Evolutionary conservation across 2,113 vertebrate genomes (phyloP), one percentile per base, ranked within the genome.

Genomic region (Sphaerodactylus townsendi): DNA sequence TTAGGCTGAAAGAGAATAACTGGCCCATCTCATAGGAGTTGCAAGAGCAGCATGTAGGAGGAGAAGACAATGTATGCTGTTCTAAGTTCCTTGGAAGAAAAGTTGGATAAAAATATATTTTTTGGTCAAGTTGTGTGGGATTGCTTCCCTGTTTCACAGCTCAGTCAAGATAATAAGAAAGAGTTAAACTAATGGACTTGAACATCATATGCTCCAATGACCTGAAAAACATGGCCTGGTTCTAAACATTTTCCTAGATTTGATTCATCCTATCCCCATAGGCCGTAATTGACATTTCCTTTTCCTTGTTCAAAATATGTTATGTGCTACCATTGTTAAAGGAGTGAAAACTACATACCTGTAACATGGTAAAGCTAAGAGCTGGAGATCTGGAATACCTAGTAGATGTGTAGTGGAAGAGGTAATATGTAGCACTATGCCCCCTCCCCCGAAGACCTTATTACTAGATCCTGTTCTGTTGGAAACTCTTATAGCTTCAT

Each of bases 401-500:
- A 30, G 11, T 25, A 35, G n/a, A 35, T 68, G 17, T 68, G 50
- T 28, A 59, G 17, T 25, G n/a, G 35, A 5, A 64, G 11, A 71
- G 48, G 3, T 2, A 19, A 77, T 1, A 6, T 1, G 15, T 0
- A 0, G 37, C 2, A 0, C 10, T 37, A 28, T 1, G 30, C 25
- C 0, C 14, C 17, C 23, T 17, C 5, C 85, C 70, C 15, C 23
- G 41, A 5, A 0, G 59, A 28, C 23, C 39, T 28, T 30, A 2
- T 2, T 2, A 53, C n/a, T 46, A 23, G 62, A n/a, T 56, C 35
- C 10, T 41, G 25, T 39, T 33, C 30, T 15, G 33, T 41, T 28
- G 66, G 11, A 14, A n/a, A 15, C 2, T 76, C 5, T 17, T 83
- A 2, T 85, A 0, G n/a, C 21, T 48, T 30, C 53, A 0, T 68